These are phyloP conservation scores for Atherinosoma microstoma DNA, from an alignment of 2,797 vertebrate species.

Conservation along the genomic window DNA sequence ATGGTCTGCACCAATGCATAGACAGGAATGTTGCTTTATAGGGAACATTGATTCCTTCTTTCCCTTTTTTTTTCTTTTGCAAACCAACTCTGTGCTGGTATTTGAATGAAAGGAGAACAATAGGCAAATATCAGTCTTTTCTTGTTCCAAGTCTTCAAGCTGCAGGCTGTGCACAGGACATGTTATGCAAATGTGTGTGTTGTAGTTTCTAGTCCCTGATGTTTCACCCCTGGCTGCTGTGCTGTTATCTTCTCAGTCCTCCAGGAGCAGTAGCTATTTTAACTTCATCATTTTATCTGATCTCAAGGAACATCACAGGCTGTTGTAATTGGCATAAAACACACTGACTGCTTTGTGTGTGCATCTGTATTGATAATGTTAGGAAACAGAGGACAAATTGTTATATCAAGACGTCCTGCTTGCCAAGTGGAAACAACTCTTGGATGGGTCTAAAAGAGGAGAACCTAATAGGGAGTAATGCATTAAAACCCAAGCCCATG, in stretches of 20 bases:
- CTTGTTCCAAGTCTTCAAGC: slow-evolving; percentile 8
- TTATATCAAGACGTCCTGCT: slow-evolving; percentile 23
- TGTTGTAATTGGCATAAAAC: slow-evolving; percentile 13
- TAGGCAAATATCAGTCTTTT: slow-evolving; percentile 37
- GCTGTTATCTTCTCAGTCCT: slow-evolving; percentile 1
- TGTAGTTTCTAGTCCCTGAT: slow-evolving; percentile 3
- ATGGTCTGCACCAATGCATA: neutral
- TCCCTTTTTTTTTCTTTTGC: slow-evolving; percentile 3
- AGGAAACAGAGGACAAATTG: slow-evolving; percentile 46
- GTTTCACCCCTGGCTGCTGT: slow-evolving; percentile 19
- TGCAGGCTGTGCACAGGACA: slow-evolving; percentile 16
- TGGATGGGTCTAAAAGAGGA: slow-evolving; percentile 62
- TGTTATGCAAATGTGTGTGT: slow-evolving; percentile 4
- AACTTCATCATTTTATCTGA: slow-evolving; percentile 23
- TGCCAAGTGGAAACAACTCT: slow-evolving; percentile 59
- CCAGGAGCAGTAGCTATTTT: slow-evolving; percentile 25
- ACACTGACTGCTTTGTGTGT: slow-evolving; percentile 43
- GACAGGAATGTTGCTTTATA: neutral
- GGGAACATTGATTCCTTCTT: slow-evolving; percentile 23
- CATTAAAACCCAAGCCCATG: slow-evolving; percentile 69
- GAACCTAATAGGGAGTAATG: slow-evolving; percentile 71
- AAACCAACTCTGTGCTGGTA: slow-evolving; percentile 14
- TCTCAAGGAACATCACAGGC: slow-evolving; percentile 26
- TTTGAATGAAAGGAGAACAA: slow-evolving; percentile 44
- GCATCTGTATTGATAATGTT: slow-evolving; percentile 17